Conservation (phyloP, 1,140 invertebrate species). For the Drosophila micromelanica region DNA sequence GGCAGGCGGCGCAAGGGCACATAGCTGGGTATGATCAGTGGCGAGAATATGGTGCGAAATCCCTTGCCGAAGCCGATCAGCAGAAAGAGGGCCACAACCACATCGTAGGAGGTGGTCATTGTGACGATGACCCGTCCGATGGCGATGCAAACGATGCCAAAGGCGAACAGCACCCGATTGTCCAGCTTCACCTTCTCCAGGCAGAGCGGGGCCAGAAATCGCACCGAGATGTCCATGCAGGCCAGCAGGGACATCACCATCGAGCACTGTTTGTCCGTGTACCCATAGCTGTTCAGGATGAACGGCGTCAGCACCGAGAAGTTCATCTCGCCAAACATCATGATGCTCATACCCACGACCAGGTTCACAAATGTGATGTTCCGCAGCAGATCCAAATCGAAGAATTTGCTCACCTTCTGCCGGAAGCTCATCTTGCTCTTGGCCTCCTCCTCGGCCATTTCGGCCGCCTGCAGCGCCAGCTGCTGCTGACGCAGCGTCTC, state of each 20-base stretch:
- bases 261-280: constrained; percentile 86
- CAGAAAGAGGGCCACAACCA: constrained; percentile 63
- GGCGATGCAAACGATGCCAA: constrained; percentile 87
- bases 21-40: constrained; percentile 88
- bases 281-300: constrained; percentile 87
- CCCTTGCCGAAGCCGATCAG: constrained; percentile 89
- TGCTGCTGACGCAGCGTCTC: constrained; percentile 48
- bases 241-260: constrained; percentile 87
- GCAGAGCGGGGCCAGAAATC: constrained; percentile 87
- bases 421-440: constrained; percentile 84
- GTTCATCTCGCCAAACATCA: constrained; percentile 89
- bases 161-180: constrained; percentile 88
- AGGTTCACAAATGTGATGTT: constrained; percentile 89
- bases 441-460: constrained; percentile 57
- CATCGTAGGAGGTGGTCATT: constrained; percentile 60
- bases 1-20: constrained; percentile 87
- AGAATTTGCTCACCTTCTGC: constrained; percentile 86
- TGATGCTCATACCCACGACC: constrained; percentile 88
- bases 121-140: constrained; percentile 85
- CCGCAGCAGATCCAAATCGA: constrained; percentile 88
- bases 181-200: constrained; percentile 87
- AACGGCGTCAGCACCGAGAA: constrained; percentile 89
- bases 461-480: constrained; percentile 17
- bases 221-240: constrained; percentile 86
- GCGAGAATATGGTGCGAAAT: constrained; percentile 88